Percentiles rank a stretch among this genome's conserved stretches.
Evolutionary conservation across 2,888 invertebrate species (phyloP).

Genomic region (Sicus ferrugineus): DNA sequence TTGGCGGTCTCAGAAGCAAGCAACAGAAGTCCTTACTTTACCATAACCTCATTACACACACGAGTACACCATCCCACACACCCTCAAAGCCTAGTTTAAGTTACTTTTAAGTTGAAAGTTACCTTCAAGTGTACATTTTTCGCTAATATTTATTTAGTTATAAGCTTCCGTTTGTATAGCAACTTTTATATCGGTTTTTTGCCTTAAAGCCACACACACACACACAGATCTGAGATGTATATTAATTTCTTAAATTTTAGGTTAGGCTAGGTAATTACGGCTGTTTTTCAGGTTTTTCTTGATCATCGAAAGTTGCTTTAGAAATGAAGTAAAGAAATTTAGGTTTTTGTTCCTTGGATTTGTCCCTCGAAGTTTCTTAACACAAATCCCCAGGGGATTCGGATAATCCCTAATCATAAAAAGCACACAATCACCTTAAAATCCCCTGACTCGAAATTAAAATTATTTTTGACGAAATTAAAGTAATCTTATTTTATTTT

Average conservation of each 20-base stretch:
- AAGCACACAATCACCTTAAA: too few species aligned
- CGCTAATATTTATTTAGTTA: background rate
- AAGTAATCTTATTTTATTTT: too few species aligned
- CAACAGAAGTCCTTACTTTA: conserved; percentile 4
- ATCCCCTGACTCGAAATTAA: too few species aligned
- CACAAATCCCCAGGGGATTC: too few species aligned
- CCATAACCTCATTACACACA: background rate
- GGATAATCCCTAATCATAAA: too few species aligned
- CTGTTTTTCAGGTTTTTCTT: conserved; percentile 2
- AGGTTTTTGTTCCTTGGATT: too few species aligned
- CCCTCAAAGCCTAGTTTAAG: background rate
- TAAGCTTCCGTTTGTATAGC: too few species aligned
- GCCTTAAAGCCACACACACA: background rate
- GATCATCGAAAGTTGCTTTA: too few species aligned
- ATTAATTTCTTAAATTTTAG: conserved; percentile 12
- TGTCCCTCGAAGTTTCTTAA: too few species aligned
- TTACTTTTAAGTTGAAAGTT: background rate
- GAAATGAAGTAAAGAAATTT: too few species aligned
- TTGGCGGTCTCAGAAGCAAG: background rate
- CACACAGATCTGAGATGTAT: background rate
- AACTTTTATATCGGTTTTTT: background rate
- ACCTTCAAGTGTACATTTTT: conserved; percentile 3
- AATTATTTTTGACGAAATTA: too few species aligned
- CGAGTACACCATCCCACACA: background rate
- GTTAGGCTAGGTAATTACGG: too few species aligned